Percentiles rank a stretch among this genome's conserved stretches.
Evolutionary conservation across 2,113 vertebrate genomes (phyloP).

Genomic region (Ailuropoda melanoleuca): DNA sequence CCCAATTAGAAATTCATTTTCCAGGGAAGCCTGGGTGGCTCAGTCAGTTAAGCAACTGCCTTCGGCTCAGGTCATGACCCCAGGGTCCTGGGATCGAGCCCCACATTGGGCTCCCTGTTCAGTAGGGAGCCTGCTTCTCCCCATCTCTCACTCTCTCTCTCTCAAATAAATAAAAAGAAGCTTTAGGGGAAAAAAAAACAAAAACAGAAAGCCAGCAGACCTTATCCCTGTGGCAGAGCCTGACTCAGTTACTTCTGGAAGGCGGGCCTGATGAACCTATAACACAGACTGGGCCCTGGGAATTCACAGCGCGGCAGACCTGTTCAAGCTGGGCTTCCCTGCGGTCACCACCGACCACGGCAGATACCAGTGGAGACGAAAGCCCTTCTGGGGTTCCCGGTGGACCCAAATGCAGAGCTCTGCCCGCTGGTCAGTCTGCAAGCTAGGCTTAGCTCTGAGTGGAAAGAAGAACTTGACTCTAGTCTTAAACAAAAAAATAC

Average conservation of each 20-base stretch:
- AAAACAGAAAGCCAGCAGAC: neutral
- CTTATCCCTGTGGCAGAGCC: neutral
- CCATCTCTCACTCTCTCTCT: neutral
- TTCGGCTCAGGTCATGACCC: neutral
- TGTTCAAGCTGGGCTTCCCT: fast-evolving
- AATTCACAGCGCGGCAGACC: neutral
- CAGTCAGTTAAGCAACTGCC: neutral
- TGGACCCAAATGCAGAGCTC: neutral
- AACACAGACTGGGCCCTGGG: neutral
- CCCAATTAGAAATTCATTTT: neutral
- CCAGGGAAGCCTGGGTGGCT: neutral
- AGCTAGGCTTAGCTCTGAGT: neutral
- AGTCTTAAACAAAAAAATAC: neutral
- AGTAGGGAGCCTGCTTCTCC: too few species aligned
- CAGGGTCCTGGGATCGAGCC: neutral
- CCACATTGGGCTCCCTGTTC: neutral
- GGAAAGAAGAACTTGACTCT: neutral
- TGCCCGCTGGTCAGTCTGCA: fast-evolving
- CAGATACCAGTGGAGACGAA: neutral
- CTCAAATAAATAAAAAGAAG: neutral
- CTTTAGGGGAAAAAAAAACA: neutral
- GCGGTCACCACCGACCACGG: fast-evolving
- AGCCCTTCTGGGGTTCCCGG: neutral
- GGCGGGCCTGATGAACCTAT: neutral
- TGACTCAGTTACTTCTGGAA: neutral